Conservation (phyloP, 2,113 vertebrate species). For the Camelus bactrianus region DNA sequence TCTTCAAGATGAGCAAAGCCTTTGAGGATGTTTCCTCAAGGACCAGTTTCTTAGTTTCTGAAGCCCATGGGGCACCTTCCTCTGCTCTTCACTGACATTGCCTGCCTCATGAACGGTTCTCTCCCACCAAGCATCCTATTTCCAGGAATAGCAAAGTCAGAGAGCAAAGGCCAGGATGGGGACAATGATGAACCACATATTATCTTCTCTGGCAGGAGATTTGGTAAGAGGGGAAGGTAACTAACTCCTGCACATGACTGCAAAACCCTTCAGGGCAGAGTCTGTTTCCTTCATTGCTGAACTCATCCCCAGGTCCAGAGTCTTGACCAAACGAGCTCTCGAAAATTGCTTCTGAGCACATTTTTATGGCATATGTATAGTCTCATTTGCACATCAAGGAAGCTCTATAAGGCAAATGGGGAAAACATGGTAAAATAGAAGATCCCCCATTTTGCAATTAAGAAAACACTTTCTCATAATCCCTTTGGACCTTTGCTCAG, state of each 20-base stretch:
- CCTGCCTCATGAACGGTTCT: background rate
- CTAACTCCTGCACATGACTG: too few species aligned
- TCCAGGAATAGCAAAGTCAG: background rate
- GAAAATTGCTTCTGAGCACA: background rate
- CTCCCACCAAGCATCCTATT: background rate
- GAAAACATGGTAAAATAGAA: background rate
- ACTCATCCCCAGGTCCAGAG: background rate
- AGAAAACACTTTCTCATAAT: background rate
- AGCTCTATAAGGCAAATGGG: background rate
- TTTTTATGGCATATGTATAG: background rate
- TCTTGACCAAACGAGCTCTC: background rate
- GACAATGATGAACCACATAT: background rate
- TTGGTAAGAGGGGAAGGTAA: background rate
- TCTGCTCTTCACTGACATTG: background rate
- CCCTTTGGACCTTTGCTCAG: background rate
- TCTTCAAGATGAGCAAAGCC: background rate
- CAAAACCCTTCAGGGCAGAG: background rate
- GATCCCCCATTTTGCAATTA: background rate
- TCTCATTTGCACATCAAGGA: background rate
- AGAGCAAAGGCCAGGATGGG: background rate
- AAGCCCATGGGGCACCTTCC: rapidly evolving
- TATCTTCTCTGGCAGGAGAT: background rate
- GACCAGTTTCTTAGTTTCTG: background rate
- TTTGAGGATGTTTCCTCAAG: background rate
- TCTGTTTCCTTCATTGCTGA: background rate